Conservation (phyloP, 2,113 vertebrate species). For the Forbesichthys papilliferus region DNA sequence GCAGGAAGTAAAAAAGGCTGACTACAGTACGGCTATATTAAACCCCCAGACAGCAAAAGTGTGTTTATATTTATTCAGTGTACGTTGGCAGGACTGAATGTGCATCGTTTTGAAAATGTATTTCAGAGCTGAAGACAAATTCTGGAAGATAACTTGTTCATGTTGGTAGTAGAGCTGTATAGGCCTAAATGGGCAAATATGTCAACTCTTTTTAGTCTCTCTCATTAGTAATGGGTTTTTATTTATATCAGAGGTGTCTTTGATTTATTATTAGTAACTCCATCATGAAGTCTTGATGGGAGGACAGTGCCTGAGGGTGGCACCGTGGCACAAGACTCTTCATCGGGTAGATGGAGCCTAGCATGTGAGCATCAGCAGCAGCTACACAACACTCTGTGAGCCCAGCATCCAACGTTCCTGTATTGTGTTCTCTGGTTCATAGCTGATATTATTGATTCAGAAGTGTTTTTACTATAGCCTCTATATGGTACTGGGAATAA, state of each 20-base stretch:
- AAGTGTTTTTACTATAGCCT: too few relatives aligned
- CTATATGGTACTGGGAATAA: too few relatives aligned
- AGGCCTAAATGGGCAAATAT: too few relatives aligned
- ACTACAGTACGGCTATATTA: too few relatives aligned
- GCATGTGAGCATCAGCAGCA: slow-evolving; percentile 62
- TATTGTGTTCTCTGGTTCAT: neutral
- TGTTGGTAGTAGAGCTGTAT: too few relatives aligned
- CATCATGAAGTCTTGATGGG: slow-evolving; percentile 38
- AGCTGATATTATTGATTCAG: neutral
- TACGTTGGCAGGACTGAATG: too few relatives aligned
- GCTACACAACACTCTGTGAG: slow-evolving; percentile 1
- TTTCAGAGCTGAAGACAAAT: too few relatives aligned
- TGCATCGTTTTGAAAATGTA: too few relatives aligned
- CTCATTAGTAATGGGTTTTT: neutral
- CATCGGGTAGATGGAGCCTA: slow-evolving; percentile 1
- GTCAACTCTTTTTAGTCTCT: neutral
- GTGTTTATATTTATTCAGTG: too few relatives aligned
- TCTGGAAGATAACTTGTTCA: too few relatives aligned
- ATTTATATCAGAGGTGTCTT: neutral
- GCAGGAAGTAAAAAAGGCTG: too few relatives aligned
- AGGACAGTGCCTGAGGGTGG: slow-evolving; percentile 18
- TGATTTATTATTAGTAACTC: slow-evolving; percentile 22
- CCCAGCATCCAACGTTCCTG: neutral
- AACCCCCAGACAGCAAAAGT: too few relatives aligned
- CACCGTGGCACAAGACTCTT: slow-evolving; percentile 19